These are phyloP conservation scores for Scaptomyza hsui DNA, from an alignment of 1,140 invertebrate genomes.

Conservation along the genomic window DNA sequence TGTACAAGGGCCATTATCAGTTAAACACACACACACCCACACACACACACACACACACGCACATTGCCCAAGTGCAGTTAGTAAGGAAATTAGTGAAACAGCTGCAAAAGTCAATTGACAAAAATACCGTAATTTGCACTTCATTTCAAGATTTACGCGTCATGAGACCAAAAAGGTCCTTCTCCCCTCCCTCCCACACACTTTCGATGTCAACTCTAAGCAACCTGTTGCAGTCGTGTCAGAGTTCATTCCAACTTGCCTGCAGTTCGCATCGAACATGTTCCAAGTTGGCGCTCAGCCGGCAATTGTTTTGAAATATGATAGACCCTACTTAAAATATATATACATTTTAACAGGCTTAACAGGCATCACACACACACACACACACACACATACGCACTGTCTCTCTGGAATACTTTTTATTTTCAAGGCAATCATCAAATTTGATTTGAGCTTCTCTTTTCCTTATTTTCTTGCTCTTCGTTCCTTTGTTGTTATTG, in stretches of 20 bases:
- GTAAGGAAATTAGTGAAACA: slow-evolving; percentile 39
- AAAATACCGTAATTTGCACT: slow-evolving; percentile 22
- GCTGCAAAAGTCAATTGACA: slow-evolving; percentile 38
- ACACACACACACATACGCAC: not conserved
- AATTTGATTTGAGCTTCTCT: slow-evolving; percentile 17
- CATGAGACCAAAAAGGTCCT: not conserved
- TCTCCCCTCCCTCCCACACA: too few species aligned
- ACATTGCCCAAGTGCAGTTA: not conserved
- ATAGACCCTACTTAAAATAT: not conserved
- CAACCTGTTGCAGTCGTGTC: slow-evolving; percentile 57
- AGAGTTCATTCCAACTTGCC: slow-evolving; percentile 30
- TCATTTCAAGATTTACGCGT: slow-evolving; percentile 3
- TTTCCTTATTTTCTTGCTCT: not conserved
- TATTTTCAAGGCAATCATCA: slow-evolving; percentile 24
- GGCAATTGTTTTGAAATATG: slow-evolving; percentile 13
- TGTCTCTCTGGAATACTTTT: too few species aligned
- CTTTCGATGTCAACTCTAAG: not conserved
- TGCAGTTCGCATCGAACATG: slow-evolving; percentile 26
- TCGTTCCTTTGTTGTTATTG: too few species aligned
- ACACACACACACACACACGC: not conserved
- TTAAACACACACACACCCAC: not conserved
- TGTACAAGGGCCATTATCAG: too few species aligned
- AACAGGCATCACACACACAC: not conserved
- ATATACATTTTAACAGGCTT: not conserved
- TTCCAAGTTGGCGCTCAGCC: slow-evolving; percentile 25